A percentile compares a stretch with the other conserved stretches of the same genome.
These are phyloP conservation scores for Drosophila mulleri DNA, from an alignment of 2,888 invertebrate genomes.

Conservation along the genomic window DNA sequence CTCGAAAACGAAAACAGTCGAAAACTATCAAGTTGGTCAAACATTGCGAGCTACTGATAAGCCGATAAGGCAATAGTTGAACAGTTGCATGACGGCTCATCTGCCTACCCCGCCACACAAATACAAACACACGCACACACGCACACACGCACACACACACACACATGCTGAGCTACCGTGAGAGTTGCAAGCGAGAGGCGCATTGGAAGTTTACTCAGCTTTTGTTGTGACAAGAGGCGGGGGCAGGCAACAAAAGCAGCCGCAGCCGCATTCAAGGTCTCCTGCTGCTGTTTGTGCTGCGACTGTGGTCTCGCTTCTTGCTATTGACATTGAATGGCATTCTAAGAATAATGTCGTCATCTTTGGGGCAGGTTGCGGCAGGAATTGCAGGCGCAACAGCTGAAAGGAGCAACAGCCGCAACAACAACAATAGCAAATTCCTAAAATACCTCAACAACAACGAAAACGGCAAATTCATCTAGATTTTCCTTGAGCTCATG, in stretches of 20 bases:
- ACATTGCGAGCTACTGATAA: constrained; percentile 63
- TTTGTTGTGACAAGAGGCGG: constrained; percentile 47
- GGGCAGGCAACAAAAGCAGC: constrained; percentile 9
- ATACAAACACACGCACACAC: background rate
- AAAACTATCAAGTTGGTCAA: constrained; percentile 55
- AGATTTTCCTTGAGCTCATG: background rate
- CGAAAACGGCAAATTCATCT: background rate
- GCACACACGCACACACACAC: background rate
- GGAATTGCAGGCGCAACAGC: constrained; percentile 32
- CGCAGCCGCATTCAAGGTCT: constrained; percentile 29
- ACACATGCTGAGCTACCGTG: constrained; percentile 55
- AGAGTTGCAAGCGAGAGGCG: constrained; percentile 55
- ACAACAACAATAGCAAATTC: constrained; percentile 17
- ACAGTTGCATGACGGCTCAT: constrained; percentile 27
- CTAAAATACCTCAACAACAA: constrained; percentile 29
- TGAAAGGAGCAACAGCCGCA: constrained; percentile 17
- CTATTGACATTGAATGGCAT: constrained; percentile 47
- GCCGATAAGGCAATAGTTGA: constrained; percentile 67
- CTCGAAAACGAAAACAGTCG: constrained; percentile 42
- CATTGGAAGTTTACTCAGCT: constrained; percentile 60
- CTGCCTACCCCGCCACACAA: background rate
- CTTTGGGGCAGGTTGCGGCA: constrained; percentile 54
- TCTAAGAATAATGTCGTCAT: constrained; percentile 38
- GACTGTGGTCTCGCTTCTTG: constrained; percentile 25
- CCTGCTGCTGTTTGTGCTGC: constrained; percentile 20